Evolutionary conservation across 2,113 vertebrate species (phyloP), one percentile per base, ranked within the genome.

Genomic region (Myotis davidii): DNA sequence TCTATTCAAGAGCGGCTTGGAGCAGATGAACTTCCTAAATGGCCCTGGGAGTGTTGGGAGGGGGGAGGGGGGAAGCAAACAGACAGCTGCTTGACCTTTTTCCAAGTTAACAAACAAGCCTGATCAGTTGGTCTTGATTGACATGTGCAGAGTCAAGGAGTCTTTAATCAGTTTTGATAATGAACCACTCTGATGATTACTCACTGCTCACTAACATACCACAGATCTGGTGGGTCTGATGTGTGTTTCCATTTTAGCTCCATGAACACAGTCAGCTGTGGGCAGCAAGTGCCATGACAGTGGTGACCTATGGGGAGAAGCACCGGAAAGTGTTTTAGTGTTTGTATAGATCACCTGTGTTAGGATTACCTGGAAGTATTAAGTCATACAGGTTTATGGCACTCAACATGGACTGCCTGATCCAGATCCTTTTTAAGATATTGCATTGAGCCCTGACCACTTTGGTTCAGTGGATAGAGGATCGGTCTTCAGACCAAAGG

Each of bases 71-170:
- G 74, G 83, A 82, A 95, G 69, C 73, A 89, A 95, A 92, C 2
- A 0, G 72, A 65, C 93, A 96, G 91, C 94, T 95, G 93, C 94
- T 90, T 96, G 96, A 96, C 77, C 93, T 97, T 97, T 95, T 91
- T 88, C 72, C n/a, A 94, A 92, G 92, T 42, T 69, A 88, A 95
- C 87, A 92, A 72, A 54, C 39, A 95, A 94, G 91, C 67, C 12
- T 70, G 88, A 95, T 97, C 90, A 93, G 74, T 92, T 87, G 78
- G 56, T 65, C 94, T 96, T 97, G 97, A 97, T 84, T 96, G 97
- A 56, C 93, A 77, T 18, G 81, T 72, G 81, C 65, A 74, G 85
- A 94, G 59, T 92, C 29, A 42, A 78, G 61, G 73, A 95, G 56
- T 37, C 83, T 87, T 94, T 95, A 89, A 96, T 95, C 37, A 34